Evolutionary conservation across 2,797 vertebrate species (phyloP).

Genomic region (Ctenopoma kingsleyae): DNA sequence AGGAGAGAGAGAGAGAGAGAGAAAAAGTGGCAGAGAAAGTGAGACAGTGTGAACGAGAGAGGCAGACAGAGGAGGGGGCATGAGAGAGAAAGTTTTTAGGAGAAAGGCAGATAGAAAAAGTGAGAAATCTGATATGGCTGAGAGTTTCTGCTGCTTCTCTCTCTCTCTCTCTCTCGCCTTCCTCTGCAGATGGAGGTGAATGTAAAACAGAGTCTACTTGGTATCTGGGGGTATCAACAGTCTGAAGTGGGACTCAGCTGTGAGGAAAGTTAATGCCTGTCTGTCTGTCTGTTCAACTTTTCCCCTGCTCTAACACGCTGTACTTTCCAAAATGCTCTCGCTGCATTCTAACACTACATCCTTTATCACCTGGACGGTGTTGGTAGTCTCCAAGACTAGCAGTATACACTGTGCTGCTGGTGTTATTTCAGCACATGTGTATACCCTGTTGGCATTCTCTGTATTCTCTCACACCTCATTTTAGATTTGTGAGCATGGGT

Average conservation of each 20-base stretch:
- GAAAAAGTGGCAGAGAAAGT: constrained; percentile 65
- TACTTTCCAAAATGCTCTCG: constrained; percentile 75
- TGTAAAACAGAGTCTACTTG: constrained; percentile 85
- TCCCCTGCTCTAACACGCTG: constrained; percentile 67
- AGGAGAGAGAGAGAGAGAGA: constrained; percentile 10
- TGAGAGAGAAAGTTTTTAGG: constrained; percentile 77
- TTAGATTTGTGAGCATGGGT: constrained; percentile 51
- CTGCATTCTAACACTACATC: constrained; percentile 75
- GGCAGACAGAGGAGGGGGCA: constrained; percentile 66
- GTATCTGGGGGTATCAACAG: constrained; percentile 86
- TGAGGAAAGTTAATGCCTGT: constrained; percentile 80
- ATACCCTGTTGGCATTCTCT: constrained; percentile 48
- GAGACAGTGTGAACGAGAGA: constrained; percentile 64
- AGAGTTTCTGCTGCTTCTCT: constrained; percentile 74
- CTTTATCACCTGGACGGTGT: constrained; percentile 65
- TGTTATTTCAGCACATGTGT: constrained; percentile 56
- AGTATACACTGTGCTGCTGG: constrained; percentile 22
- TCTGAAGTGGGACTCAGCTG: constrained; percentile 79
- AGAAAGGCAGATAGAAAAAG: constrained; percentile 77
- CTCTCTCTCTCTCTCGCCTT: constrained; percentile 34
- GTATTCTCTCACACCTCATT: constrained; percentile 44
- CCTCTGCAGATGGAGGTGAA: constrained; percentile 85
- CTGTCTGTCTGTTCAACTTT: constrained; percentile 79
- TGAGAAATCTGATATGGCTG: constrained; percentile 84
- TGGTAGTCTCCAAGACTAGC: constrained; percentile 48